Evolutionary conservation across 2,797 vertebrate genomes (phyloP).

Genomic region (Malacoraja senta): DNA sequence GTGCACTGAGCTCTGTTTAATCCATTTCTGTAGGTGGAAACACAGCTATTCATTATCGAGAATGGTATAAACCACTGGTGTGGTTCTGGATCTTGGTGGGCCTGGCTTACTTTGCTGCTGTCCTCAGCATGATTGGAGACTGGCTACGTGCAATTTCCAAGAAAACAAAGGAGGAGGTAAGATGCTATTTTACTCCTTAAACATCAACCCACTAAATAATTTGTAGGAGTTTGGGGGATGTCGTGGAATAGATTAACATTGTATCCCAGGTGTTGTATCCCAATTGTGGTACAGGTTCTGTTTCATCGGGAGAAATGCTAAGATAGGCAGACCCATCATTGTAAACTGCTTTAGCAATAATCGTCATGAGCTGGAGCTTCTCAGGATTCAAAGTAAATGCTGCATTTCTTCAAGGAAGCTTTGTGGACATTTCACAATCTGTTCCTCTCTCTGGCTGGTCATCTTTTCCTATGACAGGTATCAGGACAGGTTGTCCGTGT

Average conservation of each 20-base stretch:
- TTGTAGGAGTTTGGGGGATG: not conserved
- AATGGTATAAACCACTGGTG: conserved; percentile 95
- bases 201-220: not conserved
- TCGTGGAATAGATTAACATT: not conserved
- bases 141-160: conserved; percentile 92
- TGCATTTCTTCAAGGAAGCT: no score
- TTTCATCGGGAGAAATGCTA: not conserved
- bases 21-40: conserved; percentile 73
- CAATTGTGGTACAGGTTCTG: not conserved
- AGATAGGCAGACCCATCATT: not conserved
- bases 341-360: not conserved
- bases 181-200: conserved; percentile 38
- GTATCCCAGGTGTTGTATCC: not conserved
- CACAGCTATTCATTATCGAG: conserved; percentile 73
- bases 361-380: no score
- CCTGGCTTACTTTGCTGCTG: conserved; percentile 92
- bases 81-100: conserved; percentile 99
- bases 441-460: no score
- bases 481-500: no score
- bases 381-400: no score
- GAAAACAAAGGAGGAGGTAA: conserved; percentile 98
- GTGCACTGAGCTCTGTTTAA: conserved; percentile 15
- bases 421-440: no score
- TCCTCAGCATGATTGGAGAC: conserved; percentile 98
- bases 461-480: no score